Conservation (phyloP, 2,113 vertebrate genomes). For the Hassar affinis region DNA sequence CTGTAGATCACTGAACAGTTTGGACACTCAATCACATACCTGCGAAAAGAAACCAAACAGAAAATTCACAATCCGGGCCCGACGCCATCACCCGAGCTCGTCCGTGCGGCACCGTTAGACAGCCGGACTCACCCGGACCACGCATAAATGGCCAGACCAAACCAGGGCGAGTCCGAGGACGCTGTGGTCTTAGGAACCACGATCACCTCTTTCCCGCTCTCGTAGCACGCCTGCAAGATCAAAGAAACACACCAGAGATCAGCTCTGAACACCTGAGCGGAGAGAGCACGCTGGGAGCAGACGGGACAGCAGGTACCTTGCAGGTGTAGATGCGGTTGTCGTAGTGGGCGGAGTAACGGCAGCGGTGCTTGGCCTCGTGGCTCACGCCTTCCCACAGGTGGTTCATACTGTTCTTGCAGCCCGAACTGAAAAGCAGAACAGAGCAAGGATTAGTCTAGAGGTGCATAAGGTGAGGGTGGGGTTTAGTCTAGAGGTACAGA, state of each 20-base stretch:
- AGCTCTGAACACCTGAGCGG: not conserved
- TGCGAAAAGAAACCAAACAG: slow-evolving; percentile 58
- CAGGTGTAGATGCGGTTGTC: slow-evolving; percentile 97
- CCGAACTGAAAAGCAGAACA: slow-evolving; percentile 72
- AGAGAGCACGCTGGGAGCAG: not conserved
- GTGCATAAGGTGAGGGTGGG: not conserved
- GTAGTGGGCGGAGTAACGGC: slow-evolving; percentile 90
- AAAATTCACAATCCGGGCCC: not conserved
- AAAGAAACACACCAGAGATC: slow-evolving; percentile 40
- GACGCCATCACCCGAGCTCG: not conserved
- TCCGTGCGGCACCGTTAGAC: not conserved
- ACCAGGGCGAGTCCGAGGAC: slow-evolving; percentile 98
- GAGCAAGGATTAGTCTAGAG: not conserved
- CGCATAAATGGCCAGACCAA: slow-evolving; percentile 95
- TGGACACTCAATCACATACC: slow-evolving; percentile 96
- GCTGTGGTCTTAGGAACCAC: slow-evolving; percentile 98
- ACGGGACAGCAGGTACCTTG: slow-evolving; percentile 76
- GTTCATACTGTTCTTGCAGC: slow-evolving; percentile 98
- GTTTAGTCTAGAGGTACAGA: not conserved
- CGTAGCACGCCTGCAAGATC: slow-evolving; percentile 86
- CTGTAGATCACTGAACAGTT: slow-evolving; percentile 95
- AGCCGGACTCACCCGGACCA: slow-evolving; percentile 92
- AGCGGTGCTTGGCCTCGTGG: slow-evolving; percentile 91
- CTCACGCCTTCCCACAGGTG: slow-evolving; percentile 87
- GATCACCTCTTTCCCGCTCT: slow-evolving; percentile 92